Evolutionary conservation across 37 sponge, comb jelly and placozoan species (phyloP), one percentile per base, ranked within the genome.

Genomic region (Ianthella basta): DNA sequence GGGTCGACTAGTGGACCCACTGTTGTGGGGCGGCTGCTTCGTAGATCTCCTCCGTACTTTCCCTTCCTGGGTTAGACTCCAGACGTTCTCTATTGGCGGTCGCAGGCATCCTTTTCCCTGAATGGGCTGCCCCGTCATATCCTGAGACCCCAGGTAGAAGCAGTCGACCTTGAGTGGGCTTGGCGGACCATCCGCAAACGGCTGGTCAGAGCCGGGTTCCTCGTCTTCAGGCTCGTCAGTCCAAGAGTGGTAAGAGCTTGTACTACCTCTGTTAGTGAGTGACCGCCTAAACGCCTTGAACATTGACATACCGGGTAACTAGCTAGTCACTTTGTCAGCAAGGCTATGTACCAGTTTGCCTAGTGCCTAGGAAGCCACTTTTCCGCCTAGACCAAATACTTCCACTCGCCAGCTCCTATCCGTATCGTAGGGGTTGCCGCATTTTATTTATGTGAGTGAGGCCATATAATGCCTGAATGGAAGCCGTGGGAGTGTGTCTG

Each of bases 131-230:
- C 93, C 93, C 2, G 68, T 64, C 93, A 92, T 92, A n/a, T 87
- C 77, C 44, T 83, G 79, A 0, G 90, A 89, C 25, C 93, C 93
- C 80, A 92, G 65, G 61, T 92, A 92, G 85, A 92, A 92, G 55
- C 90, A 84, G 59, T 92, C 93, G 0, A 40, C 53, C n/a, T 66
- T 41, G 83, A 64, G 15, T 8, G 60, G 37, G 1, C n/a, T 53
- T 72, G 36, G 32, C 4, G 13, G 0, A 6, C 36, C 74, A 6
- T 72, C 50, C 50, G 50, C 50, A 10, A 44, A 3, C 38, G 78
- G 78, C 54, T 40, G 38, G 20, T 19, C 4, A 15, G 54, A 21
- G 3, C 1, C 44, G 25, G 12, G 12, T 2, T 16, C 40, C n/a
- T 19, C 78, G 13, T 2, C 78, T 24, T 41, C 78, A 1, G 44